Evolutionary conservation across 2,888 invertebrate species (phyloP).

Genomic region (Lycocerus yunnanus): DNA sequence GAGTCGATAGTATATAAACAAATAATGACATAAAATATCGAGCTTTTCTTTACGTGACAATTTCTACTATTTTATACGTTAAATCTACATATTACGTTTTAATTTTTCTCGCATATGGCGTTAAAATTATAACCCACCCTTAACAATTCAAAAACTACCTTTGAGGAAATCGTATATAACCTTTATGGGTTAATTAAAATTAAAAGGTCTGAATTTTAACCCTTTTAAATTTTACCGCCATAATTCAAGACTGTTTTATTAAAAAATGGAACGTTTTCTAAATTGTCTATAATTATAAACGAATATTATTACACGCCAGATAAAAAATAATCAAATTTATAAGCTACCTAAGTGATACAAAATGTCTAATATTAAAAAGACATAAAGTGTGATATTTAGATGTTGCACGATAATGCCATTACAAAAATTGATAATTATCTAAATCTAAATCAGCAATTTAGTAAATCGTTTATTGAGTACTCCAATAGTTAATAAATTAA

Average conservation of each 20-base stretch:
- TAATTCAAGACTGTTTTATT: neutral
- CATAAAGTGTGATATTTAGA: conserved; percentile 9
- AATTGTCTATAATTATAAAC: conserved; percentile 1
- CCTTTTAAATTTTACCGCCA: neutral
- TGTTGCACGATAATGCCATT: conserved; percentile 8
- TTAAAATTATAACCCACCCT: conserved; percentile 27
- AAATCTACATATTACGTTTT: conserved; percentile 31
- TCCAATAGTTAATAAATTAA: conserved; percentile 8
- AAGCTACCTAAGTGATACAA: conserved; percentile 5
- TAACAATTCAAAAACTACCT: conserved; percentile 6
- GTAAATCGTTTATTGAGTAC: conserved; percentile 4
- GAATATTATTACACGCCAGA: neutral
- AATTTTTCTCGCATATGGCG: conserved; percentile 32
- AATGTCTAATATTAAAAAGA: conserved; percentile 13
- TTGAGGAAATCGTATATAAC: conserved; percentile 32
- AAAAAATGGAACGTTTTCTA: neutral
- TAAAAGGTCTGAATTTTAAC: conserved; percentile 5
- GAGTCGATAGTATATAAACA: conserved; percentile 28
- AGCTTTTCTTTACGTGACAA: conserved; percentile 30
- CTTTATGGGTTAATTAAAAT: conserved; percentile 29
- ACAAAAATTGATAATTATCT: conserved; percentile 22
- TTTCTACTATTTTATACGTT: conserved; percentile 29
- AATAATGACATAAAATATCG: conserved; percentile 30
- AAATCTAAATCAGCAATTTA: conserved; percentile 19
- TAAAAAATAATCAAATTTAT: conserved; percentile 3